A percentile compares a stretch with the other conserved stretches of the same genome.
These are phyloP conservation scores for Ia io DNA, from an alignment of 2,113 vertebrate genomes.

Conservation along the genomic window DNA sequence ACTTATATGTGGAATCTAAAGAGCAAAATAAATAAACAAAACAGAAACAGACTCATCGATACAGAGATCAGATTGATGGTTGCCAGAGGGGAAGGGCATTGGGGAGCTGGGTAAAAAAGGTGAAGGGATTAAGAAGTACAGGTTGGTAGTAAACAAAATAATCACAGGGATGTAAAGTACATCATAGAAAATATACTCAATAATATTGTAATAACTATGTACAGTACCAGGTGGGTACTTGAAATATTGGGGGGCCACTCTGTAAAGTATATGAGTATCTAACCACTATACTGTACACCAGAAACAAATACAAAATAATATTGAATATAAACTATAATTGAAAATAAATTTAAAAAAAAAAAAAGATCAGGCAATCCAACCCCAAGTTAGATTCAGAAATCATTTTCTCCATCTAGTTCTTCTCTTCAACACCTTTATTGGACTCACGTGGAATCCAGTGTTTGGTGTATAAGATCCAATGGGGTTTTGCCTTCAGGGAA, in stretches of 20 bases:
- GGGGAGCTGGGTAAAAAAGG: background rate
- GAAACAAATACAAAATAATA: background rate
- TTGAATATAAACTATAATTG: background rate
- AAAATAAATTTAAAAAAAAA: background rate
- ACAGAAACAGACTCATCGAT: background rate
- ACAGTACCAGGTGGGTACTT: background rate
- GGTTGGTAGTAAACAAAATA: background rate
- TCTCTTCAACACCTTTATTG: background rate
- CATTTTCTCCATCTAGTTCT: background rate
- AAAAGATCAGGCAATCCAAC: background rate
- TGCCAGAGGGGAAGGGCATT: background rate
- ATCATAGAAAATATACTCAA: background rate
- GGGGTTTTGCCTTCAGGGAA: background rate
- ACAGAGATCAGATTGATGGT: background rate
- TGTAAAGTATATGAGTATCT: background rate
- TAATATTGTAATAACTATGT: background rate
- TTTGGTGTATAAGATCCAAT: background rate
- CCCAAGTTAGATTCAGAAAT: background rate
- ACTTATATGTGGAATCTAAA: too few species aligned
- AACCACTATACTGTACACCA: background rate
- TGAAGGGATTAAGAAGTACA: background rate
- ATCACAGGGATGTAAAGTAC: background rate
- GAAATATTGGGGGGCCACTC: background rate
- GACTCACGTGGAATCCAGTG: background rate
- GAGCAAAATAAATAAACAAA: background rate